These are phyloP conservation scores for Gibbula magus DNA, from an alignment of 2,888 invertebrate genomes.

Conservation along the genomic window DNA sequence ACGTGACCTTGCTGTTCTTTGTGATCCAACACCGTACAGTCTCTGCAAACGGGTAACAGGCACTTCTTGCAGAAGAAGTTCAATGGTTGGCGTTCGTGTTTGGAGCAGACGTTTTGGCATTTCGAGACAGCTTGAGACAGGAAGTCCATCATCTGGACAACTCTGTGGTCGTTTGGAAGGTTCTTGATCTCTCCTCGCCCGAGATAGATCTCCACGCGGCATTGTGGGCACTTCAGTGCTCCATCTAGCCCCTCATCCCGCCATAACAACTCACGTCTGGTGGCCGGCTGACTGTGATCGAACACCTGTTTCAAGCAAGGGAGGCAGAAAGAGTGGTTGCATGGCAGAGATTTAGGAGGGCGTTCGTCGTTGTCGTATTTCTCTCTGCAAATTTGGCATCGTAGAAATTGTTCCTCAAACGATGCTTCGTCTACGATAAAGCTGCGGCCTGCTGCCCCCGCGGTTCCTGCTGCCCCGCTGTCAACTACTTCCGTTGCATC, in stretches of 20 bases:
- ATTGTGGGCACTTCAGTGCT: constrained; percentile 67
- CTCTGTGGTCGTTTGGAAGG: constrained; percentile 68
- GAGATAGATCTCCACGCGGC: constrained; percentile 66
- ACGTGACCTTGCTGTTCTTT: constrained; percentile 63
- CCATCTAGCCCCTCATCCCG: constrained; percentile 61
- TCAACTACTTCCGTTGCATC: not conserved
- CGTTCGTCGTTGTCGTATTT: constrained; percentile 58
- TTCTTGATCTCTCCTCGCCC: constrained; percentile 60
- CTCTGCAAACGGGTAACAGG: constrained; percentile 63
- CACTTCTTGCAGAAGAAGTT: constrained; percentile 69
- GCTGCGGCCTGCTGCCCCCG: constrained; percentile 49
- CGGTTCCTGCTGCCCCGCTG: not conserved
- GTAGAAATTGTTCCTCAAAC: constrained; percentile 68
- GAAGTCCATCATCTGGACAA: constrained; percentile 71
- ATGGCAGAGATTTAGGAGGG: constrained; percentile 66
- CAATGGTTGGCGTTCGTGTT: constrained; percentile 66
- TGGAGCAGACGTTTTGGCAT: constrained; percentile 63
- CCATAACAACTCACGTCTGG: constrained; percentile 50
- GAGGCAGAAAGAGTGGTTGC: constrained; percentile 69
- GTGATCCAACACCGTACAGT: constrained; percentile 69
- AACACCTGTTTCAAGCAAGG: constrained; percentile 66
- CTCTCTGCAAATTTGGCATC: constrained; percentile 67
- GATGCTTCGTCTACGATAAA: constrained; percentile 66
- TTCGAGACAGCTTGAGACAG: constrained; percentile 62
- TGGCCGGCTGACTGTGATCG: constrained; percentile 61